Evolutionary conservation across 2,113 vertebrate species (phyloP).

Genomic region (Oncorhynchus keta): DNA sequence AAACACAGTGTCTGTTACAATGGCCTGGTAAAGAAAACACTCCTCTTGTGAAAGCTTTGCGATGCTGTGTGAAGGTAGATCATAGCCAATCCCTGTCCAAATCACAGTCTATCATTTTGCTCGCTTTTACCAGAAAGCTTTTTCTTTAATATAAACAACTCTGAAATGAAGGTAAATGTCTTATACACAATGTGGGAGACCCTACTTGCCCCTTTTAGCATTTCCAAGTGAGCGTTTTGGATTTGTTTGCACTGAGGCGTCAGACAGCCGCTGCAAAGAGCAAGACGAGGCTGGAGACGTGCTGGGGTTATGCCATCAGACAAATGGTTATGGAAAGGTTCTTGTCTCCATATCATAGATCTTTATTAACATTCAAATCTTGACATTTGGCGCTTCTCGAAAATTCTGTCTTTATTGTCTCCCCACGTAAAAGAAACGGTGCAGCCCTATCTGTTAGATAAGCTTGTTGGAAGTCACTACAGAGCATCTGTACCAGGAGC

Average conservation of each 20-base stretch:
- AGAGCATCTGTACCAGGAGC: background rate
- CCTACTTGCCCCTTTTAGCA: background rate
- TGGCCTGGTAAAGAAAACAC: background rate
- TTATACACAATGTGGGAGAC: background rate
- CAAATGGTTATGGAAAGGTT: background rate
- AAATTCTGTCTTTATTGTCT: background rate
- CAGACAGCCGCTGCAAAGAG: no score
- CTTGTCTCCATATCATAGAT: background rate
- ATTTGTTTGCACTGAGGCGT: no score
- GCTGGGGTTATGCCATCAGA: background rate
- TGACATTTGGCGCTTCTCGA: background rate
- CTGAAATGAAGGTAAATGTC: background rate
- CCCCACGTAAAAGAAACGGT: background rate
- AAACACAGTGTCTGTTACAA: no score
- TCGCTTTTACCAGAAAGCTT: constrained; percentile 5
- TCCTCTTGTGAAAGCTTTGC: background rate
- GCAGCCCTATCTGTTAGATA: no score
- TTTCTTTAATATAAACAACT: background rate
- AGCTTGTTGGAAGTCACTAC: no score
- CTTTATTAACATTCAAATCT: constrained; percentile 1
- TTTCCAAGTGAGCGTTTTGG: background rate
- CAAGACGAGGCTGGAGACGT: background rate
- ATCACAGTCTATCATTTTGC: background rate
- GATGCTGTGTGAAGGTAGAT: background rate
- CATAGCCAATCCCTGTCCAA: background rate